Evolutionary conservation across 2,888 invertebrate species (phyloP), one percentile per base, ranked within the genome.

Genomic region (Phaonia tiefii): DNA sequence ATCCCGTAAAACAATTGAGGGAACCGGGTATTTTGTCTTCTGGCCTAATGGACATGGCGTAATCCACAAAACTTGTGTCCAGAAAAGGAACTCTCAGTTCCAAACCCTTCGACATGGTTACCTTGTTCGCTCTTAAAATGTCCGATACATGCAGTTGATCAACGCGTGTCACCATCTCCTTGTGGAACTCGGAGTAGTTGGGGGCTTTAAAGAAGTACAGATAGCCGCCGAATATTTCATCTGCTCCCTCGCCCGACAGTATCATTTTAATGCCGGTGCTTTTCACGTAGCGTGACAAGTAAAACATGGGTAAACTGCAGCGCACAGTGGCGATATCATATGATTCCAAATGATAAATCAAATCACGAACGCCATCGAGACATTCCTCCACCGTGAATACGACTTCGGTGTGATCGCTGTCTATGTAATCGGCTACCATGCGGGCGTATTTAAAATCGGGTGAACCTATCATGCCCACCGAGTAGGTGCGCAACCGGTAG

Each of bases 131-230:
- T 84, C 96, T 92, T 49, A 96, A 91, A 1, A 96, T 96, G 88
- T 97, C 96, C 86, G 95, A 96, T 84, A 96, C 89, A 89, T 96
- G 95, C 85, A 97, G 94, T 86, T 96, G 95, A 31, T 93, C 93
- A 0, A 96, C 92, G 66, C 96, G 92, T 76, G 86, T 87, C 0
- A 91, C 90, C 87, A 96, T 95, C 90, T 98, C 98, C 49, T 93
- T 92, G 85, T 97, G 95, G 7, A 94, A 97, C 11, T 93, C 94
- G 42, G 92, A 89, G 11, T 93, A 91, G 79, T 92, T 93, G 10
- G 97, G 97, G 0, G 97, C 97, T 86, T 97, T 96, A 88, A 97
- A 94, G 90, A 98, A 98, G 89, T 98, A 98, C 87, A 98, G 95
- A 87, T 98, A 97, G 0, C 98, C 98, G 86, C 98, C 98, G 13